Percentiles rank a stretch among this genome's conserved stretches.
phyloP scores from a whole-genome alignment of 2,113 vertebrate species.

The Hoplias malabaricus region DNA sequence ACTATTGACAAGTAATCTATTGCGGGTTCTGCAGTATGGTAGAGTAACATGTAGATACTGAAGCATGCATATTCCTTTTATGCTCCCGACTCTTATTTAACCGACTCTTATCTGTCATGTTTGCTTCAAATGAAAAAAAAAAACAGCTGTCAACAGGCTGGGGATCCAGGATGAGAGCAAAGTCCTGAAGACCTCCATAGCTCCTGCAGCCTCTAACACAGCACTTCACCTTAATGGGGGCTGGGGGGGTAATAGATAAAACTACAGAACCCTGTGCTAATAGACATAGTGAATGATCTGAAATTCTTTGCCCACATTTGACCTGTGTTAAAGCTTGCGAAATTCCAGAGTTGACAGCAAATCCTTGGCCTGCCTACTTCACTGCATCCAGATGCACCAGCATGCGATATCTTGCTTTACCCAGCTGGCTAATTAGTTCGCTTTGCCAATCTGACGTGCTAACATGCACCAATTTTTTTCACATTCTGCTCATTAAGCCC shows the following conservation, averaged over 20 bases:
- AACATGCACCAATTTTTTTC: background rate
- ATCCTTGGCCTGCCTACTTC: conserved; percentile 10
- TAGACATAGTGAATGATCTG: no score
- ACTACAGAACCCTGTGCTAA: no score
- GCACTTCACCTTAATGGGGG: no score
- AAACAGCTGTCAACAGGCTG: background rate
- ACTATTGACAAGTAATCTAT: background rate
- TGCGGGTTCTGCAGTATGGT: background rate
- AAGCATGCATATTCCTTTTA: background rate
- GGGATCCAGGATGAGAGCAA: background rate
- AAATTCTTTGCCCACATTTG: no score
- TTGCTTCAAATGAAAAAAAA: background rate
- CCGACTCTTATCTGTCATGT: conserved; percentile 7
- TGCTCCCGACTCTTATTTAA: background rate
- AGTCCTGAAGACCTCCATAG: background rate
- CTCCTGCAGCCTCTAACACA: no score
- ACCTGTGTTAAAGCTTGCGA: background rate
- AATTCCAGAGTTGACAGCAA: background rate
- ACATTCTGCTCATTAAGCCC: conserved; percentile 19
- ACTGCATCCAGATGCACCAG: conserved; percentile 30
- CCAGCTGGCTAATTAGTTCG: conserved; percentile 35
- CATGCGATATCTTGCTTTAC: conserved; percentile 29
- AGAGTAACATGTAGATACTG: background rate
- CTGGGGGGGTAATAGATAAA: no score
- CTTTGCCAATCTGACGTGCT: conserved; percentile 30